Percentiles rank a stretch among this genome's conserved stretches.
Conservation (phyloP, 92 coral and sea anemone species). For the Virgularia gustaviana region DNA sequence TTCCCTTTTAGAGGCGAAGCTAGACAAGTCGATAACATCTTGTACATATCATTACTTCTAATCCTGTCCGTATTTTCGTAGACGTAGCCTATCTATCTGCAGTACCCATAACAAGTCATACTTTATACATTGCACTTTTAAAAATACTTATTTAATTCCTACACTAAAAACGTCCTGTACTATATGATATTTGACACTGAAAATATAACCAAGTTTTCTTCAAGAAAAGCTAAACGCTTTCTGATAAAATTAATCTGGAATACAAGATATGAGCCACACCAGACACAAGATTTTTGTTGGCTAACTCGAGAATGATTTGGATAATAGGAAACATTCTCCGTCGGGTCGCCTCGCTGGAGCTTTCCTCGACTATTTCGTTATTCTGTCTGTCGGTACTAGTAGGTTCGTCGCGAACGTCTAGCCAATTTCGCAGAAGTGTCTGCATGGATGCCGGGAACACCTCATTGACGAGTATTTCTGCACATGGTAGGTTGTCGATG, state of each 20-base stretch:
- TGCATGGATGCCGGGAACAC: slow-evolving; percentile 77
- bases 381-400: neutral
- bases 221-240: slow-evolving; percentile 54
- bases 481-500: slow-evolving; percentile 70
- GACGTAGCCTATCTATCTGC: no score
- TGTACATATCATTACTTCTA: no score
- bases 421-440: slow-evolving; percentile 65
- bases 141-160: no score
- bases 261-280: slow-evolving; percentile 93
- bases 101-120: no score
- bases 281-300: slow-evolving; percentile 77
- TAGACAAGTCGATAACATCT: no score
- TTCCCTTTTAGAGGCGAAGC: no score
- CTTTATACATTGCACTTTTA: no score
- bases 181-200: no score
- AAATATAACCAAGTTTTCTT: no score
- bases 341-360: slow-evolving; percentile 6
- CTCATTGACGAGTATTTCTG: slow-evolving; percentile 63
- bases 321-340: slow-evolving; percentile 62
- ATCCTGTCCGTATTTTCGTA: no score
- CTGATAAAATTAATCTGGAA: slow-evolving; percentile 69
- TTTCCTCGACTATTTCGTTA: neutral
- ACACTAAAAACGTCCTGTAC: no score
- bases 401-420: slow-evolving; percentile 41
- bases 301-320: slow-evolving; percentile 78